phyloP scores from a whole-genome alignment of 2,888 invertebrate species.

The Caenorhabditis drosophilae region DNA sequence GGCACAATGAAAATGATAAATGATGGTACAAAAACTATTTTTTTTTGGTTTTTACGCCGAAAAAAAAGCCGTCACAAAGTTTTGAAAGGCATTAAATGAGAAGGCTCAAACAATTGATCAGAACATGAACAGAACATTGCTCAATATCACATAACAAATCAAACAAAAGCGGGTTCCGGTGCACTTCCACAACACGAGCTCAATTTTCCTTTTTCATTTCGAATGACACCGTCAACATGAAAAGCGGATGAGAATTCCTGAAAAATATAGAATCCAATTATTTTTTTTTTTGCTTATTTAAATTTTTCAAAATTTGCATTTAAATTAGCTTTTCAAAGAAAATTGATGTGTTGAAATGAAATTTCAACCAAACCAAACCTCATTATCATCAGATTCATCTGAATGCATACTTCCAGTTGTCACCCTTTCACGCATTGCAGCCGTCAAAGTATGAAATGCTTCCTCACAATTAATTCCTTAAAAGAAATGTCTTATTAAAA shows the following conservation, averaged over 20 bases:
- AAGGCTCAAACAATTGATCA: not conserved
- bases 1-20: no score
- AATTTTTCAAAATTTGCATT: conserved; percentile 27
- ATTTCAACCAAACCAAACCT: conserved; percentile 32
- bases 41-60: no score
- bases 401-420: conserved; percentile 43
- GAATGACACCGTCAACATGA: conserved; percentile 69
- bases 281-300: no score
- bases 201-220: conserved; percentile 51
- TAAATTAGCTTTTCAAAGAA: conserved; percentile 15
- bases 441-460: conserved; percentile 66
- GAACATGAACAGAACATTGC: not conserved
- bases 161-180: conserved; percentile 39
- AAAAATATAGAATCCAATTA: conserved; percentile 3
- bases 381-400: conserved; percentile 52
- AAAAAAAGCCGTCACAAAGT: no score
- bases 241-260: conserved; percentile 65
- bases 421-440: conserved; percentile 67
- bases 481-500: no score
- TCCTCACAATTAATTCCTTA: conserved; percentile 67
- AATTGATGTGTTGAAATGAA: not conserved
- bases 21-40: no score
- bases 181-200: conserved; percentile 42
- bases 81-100: not conserved
- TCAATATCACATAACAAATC: conserved; percentile 1